Conservation (phyloP, 2,113 vertebrate species). For the Pristiophorus japonicus region DNA sequence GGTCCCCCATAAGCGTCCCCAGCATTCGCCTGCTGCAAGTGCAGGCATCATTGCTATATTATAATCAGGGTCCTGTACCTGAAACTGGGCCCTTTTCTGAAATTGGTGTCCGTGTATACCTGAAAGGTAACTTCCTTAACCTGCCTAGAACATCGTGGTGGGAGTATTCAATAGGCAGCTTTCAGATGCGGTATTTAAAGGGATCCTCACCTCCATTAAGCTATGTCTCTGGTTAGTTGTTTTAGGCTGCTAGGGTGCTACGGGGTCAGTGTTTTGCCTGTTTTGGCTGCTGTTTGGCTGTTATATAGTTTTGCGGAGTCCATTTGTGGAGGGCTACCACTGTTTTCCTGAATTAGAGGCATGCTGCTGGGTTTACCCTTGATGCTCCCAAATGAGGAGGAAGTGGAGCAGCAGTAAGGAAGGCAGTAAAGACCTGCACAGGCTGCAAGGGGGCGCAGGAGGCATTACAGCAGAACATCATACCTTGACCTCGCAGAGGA, state of each 20-base stretch:
- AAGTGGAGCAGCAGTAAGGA: background rate
- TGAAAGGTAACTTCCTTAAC: no score
- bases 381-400: background rate
- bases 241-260: background rate
- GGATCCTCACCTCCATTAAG: background rate
- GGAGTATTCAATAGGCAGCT: background rate
- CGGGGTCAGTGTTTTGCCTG: background rate
- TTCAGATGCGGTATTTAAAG: background rate
- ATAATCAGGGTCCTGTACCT: background rate
- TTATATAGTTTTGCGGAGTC: background rate
- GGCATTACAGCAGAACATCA: background rate
- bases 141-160: background rate
- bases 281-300: background rate
- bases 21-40: background rate
- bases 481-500: background rate
- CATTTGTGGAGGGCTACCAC: background rate
- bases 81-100: background rate
- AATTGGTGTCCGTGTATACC: no score
- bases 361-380: background rate
- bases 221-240: background rate
- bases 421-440: background rate
- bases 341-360: background rate
- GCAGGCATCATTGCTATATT: background rate
- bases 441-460: background rate
- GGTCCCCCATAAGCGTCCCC: no score